Evolutionary conservation across 1,140 invertebrate genomes (phyloP).

Genomic region (Zaprionus kolodkinae): DNA sequence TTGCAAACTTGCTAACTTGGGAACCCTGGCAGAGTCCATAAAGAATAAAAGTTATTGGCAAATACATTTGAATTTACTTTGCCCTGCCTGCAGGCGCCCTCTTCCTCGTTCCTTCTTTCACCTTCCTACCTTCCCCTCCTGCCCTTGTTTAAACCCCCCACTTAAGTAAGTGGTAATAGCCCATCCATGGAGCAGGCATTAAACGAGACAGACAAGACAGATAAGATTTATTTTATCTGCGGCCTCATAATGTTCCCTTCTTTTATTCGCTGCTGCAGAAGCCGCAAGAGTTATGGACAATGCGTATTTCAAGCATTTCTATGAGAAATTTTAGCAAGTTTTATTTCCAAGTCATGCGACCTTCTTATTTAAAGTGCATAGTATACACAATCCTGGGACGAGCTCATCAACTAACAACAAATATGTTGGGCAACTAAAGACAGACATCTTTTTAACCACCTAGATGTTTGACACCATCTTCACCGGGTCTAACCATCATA

Average conservation of each 20-base stretch:
- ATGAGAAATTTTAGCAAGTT: background rate
- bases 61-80: constrained; percentile 80
- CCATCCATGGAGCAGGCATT: constrained; percentile 1
- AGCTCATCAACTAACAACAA: background rate
- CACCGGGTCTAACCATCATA: no score
- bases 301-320: background rate
- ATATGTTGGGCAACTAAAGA: background rate
- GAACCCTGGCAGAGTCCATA: constrained; percentile 63
- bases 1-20: constrained; percentile 65
- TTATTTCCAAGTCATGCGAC: background rate
- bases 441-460: background rate
- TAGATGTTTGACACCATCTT: no score
- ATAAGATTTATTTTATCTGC: constrained; percentile 7
- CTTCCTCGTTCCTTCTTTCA: background rate
- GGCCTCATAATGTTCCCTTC: background rate
- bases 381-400: background rate
- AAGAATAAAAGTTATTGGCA: constrained; percentile 78
- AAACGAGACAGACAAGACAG: constrained; percentile 2
- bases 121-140: constrained; percentile 27
- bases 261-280: background rate
- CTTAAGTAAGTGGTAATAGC: constrained; percentile 29
- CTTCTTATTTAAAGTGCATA: background rate
- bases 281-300: background rate
- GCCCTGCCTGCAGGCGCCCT: constrained; percentile 4
- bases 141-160: constrained; percentile 30